These are phyloP conservation scores for Monoplex corrugatus DNA, from an alignment of 2,888 invertebrate genomes.

Conservation along the genomic window DNA sequence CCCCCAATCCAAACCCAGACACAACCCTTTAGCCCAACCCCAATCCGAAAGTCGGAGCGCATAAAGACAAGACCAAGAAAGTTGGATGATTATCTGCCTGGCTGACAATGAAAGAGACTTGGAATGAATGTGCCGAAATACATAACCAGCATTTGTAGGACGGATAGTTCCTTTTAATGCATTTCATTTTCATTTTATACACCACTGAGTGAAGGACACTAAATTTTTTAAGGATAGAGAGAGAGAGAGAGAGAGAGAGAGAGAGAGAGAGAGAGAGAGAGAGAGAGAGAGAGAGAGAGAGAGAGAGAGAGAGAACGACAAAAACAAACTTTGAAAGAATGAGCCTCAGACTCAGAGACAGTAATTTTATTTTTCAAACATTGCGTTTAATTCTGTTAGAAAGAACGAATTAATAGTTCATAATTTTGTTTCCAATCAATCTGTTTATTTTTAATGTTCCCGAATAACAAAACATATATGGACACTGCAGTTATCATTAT, in stretches of 20 bases:
- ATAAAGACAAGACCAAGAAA: not conserved
- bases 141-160: not conserved
- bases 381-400: too few relatives aligned
- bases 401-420: too few relatives aligned
- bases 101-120: slow-evolving; percentile 12
- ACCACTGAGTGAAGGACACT: not conserved
- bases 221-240: not conserved
- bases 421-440: too few relatives aligned
- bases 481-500: not conserved
- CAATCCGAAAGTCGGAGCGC: not conserved
- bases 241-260: too few relatives aligned
- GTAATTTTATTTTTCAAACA: too few relatives aligned
- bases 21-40: not conserved
- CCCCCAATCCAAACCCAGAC: too few relatives aligned
- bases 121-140: not conserved
- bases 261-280: too few relatives aligned
- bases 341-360: not conserved
- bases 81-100: not conserved
- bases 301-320: not conserved
- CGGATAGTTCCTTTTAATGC: not conserved
- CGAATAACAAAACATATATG: not conserved
- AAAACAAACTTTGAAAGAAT: not conserved
- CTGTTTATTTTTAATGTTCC: not conserved
- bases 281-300: too few relatives aligned
- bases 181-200: not conserved